A percentile compares a stretch with the other conserved stretches of the same genome.
Evolutionary conservation across 1,140 invertebrate genomes (phyloP).

Genomic region (Lepidotrigona ventralis): DNA sequence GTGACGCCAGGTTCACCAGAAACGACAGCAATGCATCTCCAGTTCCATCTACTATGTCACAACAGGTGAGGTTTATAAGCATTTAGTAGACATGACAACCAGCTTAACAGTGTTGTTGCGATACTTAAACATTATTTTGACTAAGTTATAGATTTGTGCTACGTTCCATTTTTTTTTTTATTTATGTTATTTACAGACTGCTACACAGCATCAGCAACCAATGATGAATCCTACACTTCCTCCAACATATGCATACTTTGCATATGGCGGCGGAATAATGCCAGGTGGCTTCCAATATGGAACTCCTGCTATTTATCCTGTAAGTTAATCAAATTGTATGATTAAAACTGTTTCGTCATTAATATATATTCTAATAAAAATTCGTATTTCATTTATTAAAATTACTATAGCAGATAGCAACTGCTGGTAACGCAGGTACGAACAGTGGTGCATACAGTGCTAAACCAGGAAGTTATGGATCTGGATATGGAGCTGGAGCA

Average conservation of each 20-base stretch:
- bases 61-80: slow-evolving; percentile 80
- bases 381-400: slow-evolving; percentile 5
- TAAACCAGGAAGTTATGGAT: slow-evolving; percentile 84
- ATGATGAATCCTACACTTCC: slow-evolving; percentile 83
- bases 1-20: slow-evolving; percentile 87
- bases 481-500: slow-evolving; percentile 82
- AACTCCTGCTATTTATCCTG: slow-evolving; percentile 85
- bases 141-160: no score
- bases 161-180: neutral
- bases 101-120: slow-evolving; percentile 9
- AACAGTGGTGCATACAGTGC: slow-evolving; percentile 83
- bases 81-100: neutral
- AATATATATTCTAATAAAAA: neutral
- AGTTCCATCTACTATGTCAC: slow-evolving; percentile 87
- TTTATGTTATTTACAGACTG: slow-evolving; percentile 75
- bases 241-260: slow-evolving; percentile 85
- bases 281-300: slow-evolving; percentile 88
- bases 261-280: slow-evolving; percentile 84
- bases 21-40: slow-evolving; percentile 92
- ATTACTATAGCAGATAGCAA: slow-evolving; percentile 82
- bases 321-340: slow-evolving; percentile 72
- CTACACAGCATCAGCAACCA: slow-evolving; percentile 83
- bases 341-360: neutral
- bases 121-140: slow-evolving; percentile 23
- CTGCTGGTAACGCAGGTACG: slow-evolving; percentile 83